Base-by-base conservation (phyloP, 2,113 vertebrate genomes). In the Gallinago jamesoni region DNA sequence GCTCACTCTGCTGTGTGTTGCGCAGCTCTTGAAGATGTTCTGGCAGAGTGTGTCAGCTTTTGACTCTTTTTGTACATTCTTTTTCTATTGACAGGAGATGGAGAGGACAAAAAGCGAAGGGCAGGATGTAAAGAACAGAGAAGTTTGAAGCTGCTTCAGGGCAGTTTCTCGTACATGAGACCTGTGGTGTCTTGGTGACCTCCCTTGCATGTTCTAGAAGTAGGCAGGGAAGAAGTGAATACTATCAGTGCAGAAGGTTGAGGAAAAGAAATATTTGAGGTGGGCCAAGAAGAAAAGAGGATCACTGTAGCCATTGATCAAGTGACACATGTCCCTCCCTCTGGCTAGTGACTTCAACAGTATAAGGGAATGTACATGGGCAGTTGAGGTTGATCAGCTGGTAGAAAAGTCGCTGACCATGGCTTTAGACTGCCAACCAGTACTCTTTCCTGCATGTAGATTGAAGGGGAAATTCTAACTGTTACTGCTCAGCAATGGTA, bases 231-330 rank as follows among this genome's bases (percentile, higher is more conserved):
- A 62, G 43, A 73, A 48, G 23, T 52, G 23, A 75, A 37, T 35
- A 16, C 17, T 45, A 19, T 9, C 24, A 53, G 7, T 50, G n/a
- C 14, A 91, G 48, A 67, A 72, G 6, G 9, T 4, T 76, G 33
- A 56, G 45, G 30, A 77, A 73, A 60, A 77, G 1, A 69, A 56
- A 10, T 47, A 47, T 76, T 87, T 87, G 17, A 73, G 17, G 21
- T 17, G 56, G 63, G 10, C 4, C 1, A 3, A 47, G 25, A 3
- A 2, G 35, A 77, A 83, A 39, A 73, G 1, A 3, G 5, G 8
- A 25, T 35, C 14, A 43, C 20, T 56, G 35, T 25, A 41, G 37
- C 22, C 19, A 31, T 35, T 41, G 52, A n/a, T 47, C 13, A 59
- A 30, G 18, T 41, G 79, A 55, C 35, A n/a, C 9, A 24, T 14